Evolutionary conservation across 2,797 vertebrate genomes (phyloP).

Genomic region (Megalops cyprinoides): DNA sequence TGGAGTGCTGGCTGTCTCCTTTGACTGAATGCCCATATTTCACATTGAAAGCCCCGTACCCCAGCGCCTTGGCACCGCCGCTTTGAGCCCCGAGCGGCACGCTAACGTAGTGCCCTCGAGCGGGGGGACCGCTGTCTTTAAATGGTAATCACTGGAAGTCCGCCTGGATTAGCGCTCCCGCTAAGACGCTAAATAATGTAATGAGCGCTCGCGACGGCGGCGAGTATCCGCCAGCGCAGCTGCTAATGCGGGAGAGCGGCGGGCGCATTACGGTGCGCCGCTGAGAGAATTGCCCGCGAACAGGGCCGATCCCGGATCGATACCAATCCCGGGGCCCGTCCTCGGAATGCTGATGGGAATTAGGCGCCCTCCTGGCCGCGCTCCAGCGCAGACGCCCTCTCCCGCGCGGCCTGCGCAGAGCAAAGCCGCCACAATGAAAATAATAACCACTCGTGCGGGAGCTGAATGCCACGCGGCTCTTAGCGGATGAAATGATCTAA

Average conservation of each 20-base stretch:
- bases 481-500: not conserved
- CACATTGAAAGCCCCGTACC: too few relatives aligned
- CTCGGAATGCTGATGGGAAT: conserved; percentile 67
- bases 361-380: conserved; percentile 9
- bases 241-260: not conserved
- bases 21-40: too few relatives aligned
- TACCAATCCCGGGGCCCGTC: conserved; percentile 72
- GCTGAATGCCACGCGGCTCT: not conserved
- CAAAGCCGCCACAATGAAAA: conserved; percentile 6
- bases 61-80: too few relatives aligned
- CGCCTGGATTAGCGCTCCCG: too few relatives aligned
- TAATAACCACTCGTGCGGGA: not conserved
- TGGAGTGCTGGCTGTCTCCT: too few relatives aligned
- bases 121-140: too few relatives aligned
- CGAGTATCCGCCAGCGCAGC: not conserved
- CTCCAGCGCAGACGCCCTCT: conserved; percentile 28
- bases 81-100: too few relatives aligned
- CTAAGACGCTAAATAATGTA: too few relatives aligned
- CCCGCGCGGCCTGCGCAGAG: conserved; percentile 31
- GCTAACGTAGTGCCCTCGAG: too few relatives aligned
- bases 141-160: too few relatives aligned
- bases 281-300: conserved; percentile 65
- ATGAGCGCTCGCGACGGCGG: not conserved
- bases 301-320: conserved; percentile 73
- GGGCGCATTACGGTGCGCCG: conserved; percentile 43